Conservation (phyloP, 2,888 invertebrate genomes). For the Alloscopus bannaensis region DNA sequence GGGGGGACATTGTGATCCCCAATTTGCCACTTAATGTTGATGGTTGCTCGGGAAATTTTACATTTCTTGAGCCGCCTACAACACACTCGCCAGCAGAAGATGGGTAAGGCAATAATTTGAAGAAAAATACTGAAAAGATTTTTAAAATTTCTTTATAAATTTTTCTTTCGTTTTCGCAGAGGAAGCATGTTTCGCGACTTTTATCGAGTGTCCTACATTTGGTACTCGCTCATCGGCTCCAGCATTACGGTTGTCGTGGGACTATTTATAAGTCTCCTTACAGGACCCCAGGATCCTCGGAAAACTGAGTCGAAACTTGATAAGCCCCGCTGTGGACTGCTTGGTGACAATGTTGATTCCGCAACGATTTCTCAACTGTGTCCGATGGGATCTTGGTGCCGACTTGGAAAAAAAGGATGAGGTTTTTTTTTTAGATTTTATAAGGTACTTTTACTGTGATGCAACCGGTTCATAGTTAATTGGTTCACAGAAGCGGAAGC, state of each 20-base stretch:
- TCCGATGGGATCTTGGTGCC: constrained; percentile 66
- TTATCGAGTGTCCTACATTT: constrained; percentile 89
- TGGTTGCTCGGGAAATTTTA: constrained; percentile 73
- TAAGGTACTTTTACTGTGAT: too few relatives aligned
- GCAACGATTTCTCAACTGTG: constrained; percentile 25
- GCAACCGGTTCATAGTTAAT: too few relatives aligned
- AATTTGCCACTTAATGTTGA: constrained; percentile 73
- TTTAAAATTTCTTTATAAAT: constrained; percentile 9
- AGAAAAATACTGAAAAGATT: not conserved
- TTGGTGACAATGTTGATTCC: constrained; percentile 60
- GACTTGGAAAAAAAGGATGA: too few relatives aligned
- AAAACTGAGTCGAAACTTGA: constrained; percentile 82
- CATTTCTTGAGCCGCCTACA: constrained; percentile 38
- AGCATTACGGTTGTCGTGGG: constrained; percentile 84
- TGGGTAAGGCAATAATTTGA: constrained; percentile 24
- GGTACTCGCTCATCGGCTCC: constrained; percentile 91
- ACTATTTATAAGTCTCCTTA: constrained; percentile 79
- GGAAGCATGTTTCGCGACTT: constrained; percentile 75
- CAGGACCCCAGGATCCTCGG: constrained; percentile 80
- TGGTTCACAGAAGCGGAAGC: too few relatives aligned
- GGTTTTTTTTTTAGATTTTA: too few relatives aligned
- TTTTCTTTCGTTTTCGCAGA: constrained; percentile 72
- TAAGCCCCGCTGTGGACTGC: constrained; percentile 78
- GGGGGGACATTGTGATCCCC: constrained; percentile 65
- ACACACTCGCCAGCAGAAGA: constrained; percentile 15